Conservation (phyloP, 2,113 vertebrate genomes). For the Lota lota region DNA sequence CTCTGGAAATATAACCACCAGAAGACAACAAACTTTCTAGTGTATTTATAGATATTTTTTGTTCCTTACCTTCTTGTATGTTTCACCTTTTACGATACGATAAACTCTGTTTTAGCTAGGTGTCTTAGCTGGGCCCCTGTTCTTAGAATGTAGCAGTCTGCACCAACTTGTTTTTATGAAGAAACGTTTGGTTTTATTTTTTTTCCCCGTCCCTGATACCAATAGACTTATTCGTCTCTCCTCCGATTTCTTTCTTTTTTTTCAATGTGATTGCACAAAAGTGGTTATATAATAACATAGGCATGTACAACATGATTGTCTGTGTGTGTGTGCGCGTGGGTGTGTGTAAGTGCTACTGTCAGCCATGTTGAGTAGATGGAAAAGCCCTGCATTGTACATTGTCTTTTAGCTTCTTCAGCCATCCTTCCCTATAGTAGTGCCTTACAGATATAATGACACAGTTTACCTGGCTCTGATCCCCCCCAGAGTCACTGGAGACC, state of each 20-base stretch:
- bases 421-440: conserved; percentile 90
- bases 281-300: conserved; percentile 82
- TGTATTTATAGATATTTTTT: conserved; percentile 76
- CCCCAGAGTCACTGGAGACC: conserved; percentile 71
- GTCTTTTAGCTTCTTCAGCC: too few species aligned
- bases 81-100: conserved; percentile 64
- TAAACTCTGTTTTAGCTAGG: conserved; percentile 62
- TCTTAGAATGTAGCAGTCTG: conserved; percentile 89
- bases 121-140: conserved; percentile 72
- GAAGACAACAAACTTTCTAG: conserved; percentile 75
- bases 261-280: conserved; percentile 89
- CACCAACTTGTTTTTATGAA: conserved; percentile 75
- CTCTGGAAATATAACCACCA: conserved; percentile 75
- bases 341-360: conserved; percentile 47
- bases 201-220: conserved; percentile 74
- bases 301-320: conserved; percentile 89
- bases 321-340: conserved; percentile 58
- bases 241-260: conserved; percentile 64
- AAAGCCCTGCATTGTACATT: too few species aligned
- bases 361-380: too few species aligned
- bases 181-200: conserved; percentile 55
- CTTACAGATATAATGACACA: conserved; percentile 88
- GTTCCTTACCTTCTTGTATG: conserved; percentile 48
- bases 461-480: conserved; percentile 81
- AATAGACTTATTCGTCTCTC: conserved; percentile 78